Evolutionary conservation across 2,888 invertebrate genomes (phyloP), one percentile per base, ranked within the genome.

Genomic region (Catonia carolina): DNA sequence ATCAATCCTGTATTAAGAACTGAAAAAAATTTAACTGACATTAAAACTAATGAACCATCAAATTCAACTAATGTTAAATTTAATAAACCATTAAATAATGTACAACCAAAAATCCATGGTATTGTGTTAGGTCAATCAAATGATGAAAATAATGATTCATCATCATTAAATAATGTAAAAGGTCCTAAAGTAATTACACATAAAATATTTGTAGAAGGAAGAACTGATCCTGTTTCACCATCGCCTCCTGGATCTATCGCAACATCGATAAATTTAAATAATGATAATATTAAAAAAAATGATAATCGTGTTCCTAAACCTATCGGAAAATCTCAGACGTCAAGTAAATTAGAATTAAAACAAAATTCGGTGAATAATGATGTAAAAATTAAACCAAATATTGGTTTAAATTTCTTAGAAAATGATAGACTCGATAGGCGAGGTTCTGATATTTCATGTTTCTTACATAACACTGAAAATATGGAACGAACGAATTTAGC

Each of bases 381-480:
- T 2, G 23, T 20, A 1, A 57, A 60, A 4, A 45, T 36, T 18
- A 36, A 41, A 27, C 42, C 45, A 17, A 45, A 45, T 45, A n/a
- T n/a, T n/a, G n/a, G n/a, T n/a, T n/a, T n/a, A n/a, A 27, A 27
- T 6, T 15, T 45, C 14, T n/a, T 45, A 23, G 45, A 15, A 33
- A 55, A 27, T 17, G 61, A 61, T 36, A 39, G 53, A n/a, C 80
- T 85, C 48, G 86, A 85, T 68, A 77, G 89, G 56, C 76, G 89
- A 65, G 86, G 89, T 2, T 89, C 89, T 1, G 89, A 90, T 67
- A 86, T 88, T 66, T 82, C 82, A 6, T 84, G 81, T 66, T 76
- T 86, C 63, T 70, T 85, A 1, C 61, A 61, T n/a, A 58, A 62
- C 49, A 59, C 59, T 23, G 59, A 62, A 37, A 61, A 61, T 37